phyloP scores from a whole-genome alignment of 2,888 invertebrate genomes.

The Nemotelus pantherinus region DNA sequence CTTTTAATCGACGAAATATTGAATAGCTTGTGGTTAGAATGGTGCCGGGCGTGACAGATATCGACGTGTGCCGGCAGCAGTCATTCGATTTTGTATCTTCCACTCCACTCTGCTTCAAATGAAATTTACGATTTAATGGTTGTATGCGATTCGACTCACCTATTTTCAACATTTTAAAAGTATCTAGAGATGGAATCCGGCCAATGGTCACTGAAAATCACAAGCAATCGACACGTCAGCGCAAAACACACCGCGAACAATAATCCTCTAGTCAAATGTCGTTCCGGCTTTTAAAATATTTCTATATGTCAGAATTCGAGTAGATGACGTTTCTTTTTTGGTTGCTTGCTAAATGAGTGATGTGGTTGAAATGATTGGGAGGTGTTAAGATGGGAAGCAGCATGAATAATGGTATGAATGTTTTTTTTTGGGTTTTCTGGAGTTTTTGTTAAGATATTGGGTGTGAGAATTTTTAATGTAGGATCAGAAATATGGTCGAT shows the following conservation, averaged over 20 bases:
- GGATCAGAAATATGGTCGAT: too few relatives aligned
- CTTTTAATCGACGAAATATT: constrained; percentile 4
- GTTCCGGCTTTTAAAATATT: too few relatives aligned
- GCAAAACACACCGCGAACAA: constrained; percentile 18
- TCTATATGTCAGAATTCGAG: too few relatives aligned
- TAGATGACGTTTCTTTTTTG: too few relatives aligned
- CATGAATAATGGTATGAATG: too few relatives aligned
- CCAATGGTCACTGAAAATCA: neutral
- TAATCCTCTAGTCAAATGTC: too few relatives aligned
- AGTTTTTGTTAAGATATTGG: too few relatives aligned
- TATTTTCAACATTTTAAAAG: constrained; percentile 38
- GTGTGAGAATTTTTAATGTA: too few relatives aligned
- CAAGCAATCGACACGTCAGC: constrained; percentile 36
- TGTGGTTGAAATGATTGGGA: too few relatives aligned
- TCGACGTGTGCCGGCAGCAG: neutral
- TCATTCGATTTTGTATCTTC: neutral
- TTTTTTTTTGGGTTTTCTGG: too few relatives aligned
- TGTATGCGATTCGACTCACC: constrained; percentile 19
- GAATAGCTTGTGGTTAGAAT: neutral
- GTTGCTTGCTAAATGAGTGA: too few relatives aligned
- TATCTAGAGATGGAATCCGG: neutral
- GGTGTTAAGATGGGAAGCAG: too few relatives aligned
- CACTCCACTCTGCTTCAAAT: neutral
- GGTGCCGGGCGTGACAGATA: constrained; percentile 41
- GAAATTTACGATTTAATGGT: neutral